phyloP scores from a whole-genome alignment of 2,888 invertebrate genomes.

The Nebria brevicollis region DNA sequence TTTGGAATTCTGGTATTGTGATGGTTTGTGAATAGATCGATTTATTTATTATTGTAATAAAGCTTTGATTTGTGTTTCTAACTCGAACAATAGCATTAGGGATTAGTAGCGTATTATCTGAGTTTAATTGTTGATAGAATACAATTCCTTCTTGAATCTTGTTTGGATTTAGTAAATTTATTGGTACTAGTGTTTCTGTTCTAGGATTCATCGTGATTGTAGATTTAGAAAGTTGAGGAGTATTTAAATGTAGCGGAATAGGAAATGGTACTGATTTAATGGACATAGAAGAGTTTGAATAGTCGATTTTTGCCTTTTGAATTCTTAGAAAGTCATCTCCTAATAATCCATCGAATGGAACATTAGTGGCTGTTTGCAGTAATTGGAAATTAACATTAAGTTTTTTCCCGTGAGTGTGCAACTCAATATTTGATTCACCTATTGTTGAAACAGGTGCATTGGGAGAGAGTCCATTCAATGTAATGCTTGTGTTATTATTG shows the following conservation, averaged over 20 bases:
- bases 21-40: not conserved
- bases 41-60: slow-evolving; percentile 17
- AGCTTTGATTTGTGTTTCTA: not conserved
- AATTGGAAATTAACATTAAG: no score
- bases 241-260: no score
- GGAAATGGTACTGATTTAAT: no score
- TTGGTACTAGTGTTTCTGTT: slow-evolving; percentile 7
- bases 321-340: not conserved
- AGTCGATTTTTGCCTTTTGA: not conserved
- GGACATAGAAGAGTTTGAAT: no score
- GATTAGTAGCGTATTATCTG: not conserved
- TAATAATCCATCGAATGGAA: slow-evolving; percentile 18
- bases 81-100: slow-evolving; percentile 7
- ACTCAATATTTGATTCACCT: slow-evolving; percentile 2
- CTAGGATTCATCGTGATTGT: not conserved
- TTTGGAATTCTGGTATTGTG: not conserved
- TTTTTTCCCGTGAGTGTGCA: not conserved
- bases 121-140: no score
- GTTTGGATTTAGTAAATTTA: slow-evolving; percentile 6
- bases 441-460: slow-evolving; percentile 4
- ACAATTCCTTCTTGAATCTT: not conserved
- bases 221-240: not conserved
- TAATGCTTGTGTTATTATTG: slow-evolving; percentile 2
- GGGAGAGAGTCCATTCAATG: slow-evolving; percentile 10
- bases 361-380: not conserved